A percentile compares a stretch with the other conserved stretches of the same genome.
These are phyloP conservation scores for Anthopleura xanthogrammica DNA, from an alignment of 92 coral and sea anemone species.

Conservation along the genomic window DNA sequence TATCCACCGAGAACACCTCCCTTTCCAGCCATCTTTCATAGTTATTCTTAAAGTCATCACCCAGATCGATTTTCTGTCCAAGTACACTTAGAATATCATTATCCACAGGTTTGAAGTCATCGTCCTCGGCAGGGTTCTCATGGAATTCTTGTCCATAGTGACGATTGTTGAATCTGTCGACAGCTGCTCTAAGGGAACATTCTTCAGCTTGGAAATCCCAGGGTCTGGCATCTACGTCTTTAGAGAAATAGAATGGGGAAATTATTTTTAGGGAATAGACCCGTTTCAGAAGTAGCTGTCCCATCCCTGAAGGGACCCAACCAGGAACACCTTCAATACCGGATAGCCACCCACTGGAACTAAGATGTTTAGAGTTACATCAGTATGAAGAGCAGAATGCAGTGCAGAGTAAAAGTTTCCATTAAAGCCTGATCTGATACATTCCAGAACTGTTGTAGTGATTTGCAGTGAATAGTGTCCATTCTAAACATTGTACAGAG, in stretches of 20 bases:
- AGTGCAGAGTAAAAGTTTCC: too few species aligned
- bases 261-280: not conserved
- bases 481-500: too few species aligned
- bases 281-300: too few species aligned
- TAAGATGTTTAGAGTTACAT: too few species aligned
- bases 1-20: slow-evolving; percentile 90
- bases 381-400: too few species aligned
- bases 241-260: not conserved
- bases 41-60: slow-evolving; percentile 87
- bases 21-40: slow-evolving; percentile 97
- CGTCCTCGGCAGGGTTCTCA: slow-evolving; percentile 42
- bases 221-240: slow-evolving; percentile 95
- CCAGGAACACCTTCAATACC: too few species aligned
- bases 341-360: too few species aligned
- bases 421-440: too few species aligned
- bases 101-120: slow-evolving; percentile 71
- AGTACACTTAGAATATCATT: slow-evolving; percentile 83
- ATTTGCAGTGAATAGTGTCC: too few species aligned
- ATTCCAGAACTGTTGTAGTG: too few species aligned
- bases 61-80: slow-evolving; percentile 80
- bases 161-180: slow-evolving; percentile 89
- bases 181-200: slow-evolving; percentile 85
- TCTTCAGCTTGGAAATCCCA: slow-evolving; percentile 99
- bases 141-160: slow-evolving; percentile 70
- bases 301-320: too few species aligned